phyloP scores from a whole-genome alignment of 2,888 invertebrate genomes.

The Lepidocyrtoides sp. region DNA sequence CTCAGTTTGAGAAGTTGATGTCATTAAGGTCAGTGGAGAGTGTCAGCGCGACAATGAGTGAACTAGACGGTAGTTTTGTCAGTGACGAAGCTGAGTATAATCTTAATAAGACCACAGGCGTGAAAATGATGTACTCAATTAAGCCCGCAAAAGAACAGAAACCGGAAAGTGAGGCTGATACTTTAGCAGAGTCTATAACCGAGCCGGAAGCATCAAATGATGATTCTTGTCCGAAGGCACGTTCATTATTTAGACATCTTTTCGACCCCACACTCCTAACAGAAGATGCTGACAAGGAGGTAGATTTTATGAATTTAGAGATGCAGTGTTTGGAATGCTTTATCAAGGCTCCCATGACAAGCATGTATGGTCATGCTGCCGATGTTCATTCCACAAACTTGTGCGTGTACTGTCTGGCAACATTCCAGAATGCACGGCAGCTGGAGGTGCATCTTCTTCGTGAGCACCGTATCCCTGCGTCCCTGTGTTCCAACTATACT shows the following conservation, averaged over 20 bases:
- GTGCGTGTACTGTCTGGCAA: constrained; percentile 94
- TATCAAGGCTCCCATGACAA: constrained; percentile 40
- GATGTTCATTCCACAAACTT: constrained; percentile 94
- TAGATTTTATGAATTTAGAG: constrained; percentile 3
- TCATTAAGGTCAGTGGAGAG: background rate
- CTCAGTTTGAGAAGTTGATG: background rate
- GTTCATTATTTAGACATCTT: constrained; percentile 37
- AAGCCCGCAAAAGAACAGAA: background rate
- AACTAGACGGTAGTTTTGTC: background rate
- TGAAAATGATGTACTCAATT: background rate
- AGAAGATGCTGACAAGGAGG: background rate
- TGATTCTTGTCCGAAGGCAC: background rate
- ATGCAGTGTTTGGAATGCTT: constrained; percentile 59
- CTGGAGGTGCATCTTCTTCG: constrained; percentile 92
- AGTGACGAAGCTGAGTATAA: background rate
- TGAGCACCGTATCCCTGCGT: constrained; percentile 93
- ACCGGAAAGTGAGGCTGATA: background rate
- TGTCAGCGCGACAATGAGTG: background rate
- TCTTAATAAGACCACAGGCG: background rate
- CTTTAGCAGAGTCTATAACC: too few relatives aligned
- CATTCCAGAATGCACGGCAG: constrained; percentile 93
- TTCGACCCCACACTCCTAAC: constrained; percentile 37
- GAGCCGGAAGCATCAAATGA: background rate
- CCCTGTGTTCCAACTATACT: constrained; percentile 90
- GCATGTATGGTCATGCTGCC: constrained; percentile 89